Base-by-base conservation (phyloP, 2,888 invertebrate species). In the Nemapogon koenigi region DNA sequence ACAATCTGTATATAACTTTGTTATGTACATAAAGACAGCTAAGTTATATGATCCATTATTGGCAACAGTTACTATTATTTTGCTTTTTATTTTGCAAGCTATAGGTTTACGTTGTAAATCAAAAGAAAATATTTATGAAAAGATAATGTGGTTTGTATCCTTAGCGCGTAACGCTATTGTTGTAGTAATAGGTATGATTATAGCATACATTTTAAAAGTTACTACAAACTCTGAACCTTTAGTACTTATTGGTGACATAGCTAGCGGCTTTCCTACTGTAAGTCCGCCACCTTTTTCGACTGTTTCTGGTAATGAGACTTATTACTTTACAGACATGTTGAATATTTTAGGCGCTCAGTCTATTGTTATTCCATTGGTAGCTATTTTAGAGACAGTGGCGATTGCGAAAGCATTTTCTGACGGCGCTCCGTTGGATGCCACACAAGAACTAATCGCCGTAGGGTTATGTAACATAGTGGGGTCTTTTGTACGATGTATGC, bases 381-480 rank as follows among this genome's bases (percentile, higher is more conserved):
- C 88, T 2, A 82, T 90, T 46, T 58, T 90, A 42, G 90, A 90
- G 62, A 82, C 83, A 44, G 81, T 90, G 4, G 88, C 90, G 1
- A 87, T 90, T 40, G 85, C 86, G 1, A 90, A 90, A 62, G 85
- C 89, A 3, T 90, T 90, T 54, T 89, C 90, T 1, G 87, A 86
- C 52, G 91, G 90, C 3, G 85, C 84, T 53, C 81, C 85, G 8
- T 76, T 96, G 27, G 90, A 95, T 57, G 91, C 94, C 0, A 92
- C 91, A 16, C 96, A 96, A 72, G 96, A 97, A 71, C 87, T 97
- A 84, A 78, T 95, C 39, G 93, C 95, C 0, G 69, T 96, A 29
- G 93, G 93, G n/a, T 51, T 90, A 1, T 88, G 90, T 50, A 96
- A 95, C 58, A 72, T 95, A 13, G 56, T 89, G 38, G 90, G 93